Conservation (phyloP, 2,888 invertebrate genomes). For the Monopis laevigella region DNA sequence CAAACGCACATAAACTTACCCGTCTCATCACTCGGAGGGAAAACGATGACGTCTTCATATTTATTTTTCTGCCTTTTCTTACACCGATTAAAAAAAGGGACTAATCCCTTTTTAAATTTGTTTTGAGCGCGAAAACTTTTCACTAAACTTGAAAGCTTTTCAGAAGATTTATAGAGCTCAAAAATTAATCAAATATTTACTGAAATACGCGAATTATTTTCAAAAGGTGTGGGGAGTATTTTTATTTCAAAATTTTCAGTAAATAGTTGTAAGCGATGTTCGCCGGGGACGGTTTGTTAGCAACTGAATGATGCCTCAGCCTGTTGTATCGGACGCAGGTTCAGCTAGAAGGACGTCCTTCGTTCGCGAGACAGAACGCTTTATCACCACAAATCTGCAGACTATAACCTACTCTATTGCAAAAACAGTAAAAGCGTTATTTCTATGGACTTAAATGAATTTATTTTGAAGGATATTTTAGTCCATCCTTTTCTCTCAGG, state of each 20-base stretch:
- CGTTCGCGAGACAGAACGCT: constrained; percentile 25
- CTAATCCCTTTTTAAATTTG: background rate
- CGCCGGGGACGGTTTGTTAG: constrained; percentile 54
- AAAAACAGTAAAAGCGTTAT: background rate
- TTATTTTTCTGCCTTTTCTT: constrained; percentile 33
- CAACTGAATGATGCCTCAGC: constrained; percentile 52
- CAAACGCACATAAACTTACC: constrained; percentile 60
- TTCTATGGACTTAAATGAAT: background rate
- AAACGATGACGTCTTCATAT: constrained; percentile 82
- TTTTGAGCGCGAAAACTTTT: no score
- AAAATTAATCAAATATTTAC: background rate
- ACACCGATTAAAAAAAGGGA: background rate
- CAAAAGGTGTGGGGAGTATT: background rate
- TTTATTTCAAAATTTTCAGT: constrained; percentile 7
- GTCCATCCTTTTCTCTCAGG: constrained; percentile 45
- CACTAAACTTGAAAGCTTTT: no score
- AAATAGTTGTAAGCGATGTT: constrained; percentile 30
- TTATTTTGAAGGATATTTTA: constrained; percentile 45
- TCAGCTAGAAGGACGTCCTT: constrained; percentile 56
- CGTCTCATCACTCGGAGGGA: constrained; percentile 81
- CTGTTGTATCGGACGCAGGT: constrained; percentile 17
- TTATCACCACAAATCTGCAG: constrained; percentile 23
- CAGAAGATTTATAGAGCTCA: background rate
- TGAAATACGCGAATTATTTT: background rate
- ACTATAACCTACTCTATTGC: constrained; percentile 22